phyloP scores from a whole-genome alignment of 2,888 invertebrate species.

The Rhorus exstirpatorius region DNA sequence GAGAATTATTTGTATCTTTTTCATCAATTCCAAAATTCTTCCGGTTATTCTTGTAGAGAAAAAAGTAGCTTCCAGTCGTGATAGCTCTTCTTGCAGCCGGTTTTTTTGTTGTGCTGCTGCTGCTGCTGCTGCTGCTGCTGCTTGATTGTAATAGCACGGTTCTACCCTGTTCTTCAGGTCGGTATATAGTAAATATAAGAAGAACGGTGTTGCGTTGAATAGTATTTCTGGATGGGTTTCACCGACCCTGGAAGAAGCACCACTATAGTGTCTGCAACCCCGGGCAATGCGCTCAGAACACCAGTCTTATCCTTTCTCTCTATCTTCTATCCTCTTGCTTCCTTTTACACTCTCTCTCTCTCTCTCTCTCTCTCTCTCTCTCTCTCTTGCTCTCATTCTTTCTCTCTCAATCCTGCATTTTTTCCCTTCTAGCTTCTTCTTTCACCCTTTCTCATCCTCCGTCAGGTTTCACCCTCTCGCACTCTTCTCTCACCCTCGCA shows the following conservation, averaged over 20 bases:
- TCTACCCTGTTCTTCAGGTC: background rate
- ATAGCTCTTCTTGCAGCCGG: slow-evolving; percentile 8
- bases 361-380: slow-evolving; percentile 15
- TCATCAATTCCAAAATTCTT: background rate
- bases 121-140: too few species aligned
- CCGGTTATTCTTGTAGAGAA: background rate
- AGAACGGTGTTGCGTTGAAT: slow-evolving; percentile 22
- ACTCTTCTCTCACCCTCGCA: slow-evolving; percentile 49
- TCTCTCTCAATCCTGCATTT: slow-evolving; percentile 6
- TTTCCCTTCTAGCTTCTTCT: slow-evolving; percentile 11
- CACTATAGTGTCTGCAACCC: slow-evolving; percentile 51
- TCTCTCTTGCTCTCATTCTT: slow-evolving; percentile 1
- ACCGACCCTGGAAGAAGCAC: slow-evolving; percentile 53
- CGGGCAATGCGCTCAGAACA: slow-evolving; percentile 42
- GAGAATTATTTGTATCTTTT: background rate
- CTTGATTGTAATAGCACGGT: slow-evolving; percentile 25
- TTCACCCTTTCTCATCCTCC: slow-evolving; percentile 1
- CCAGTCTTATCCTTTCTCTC: slow-evolving; percentile 43
- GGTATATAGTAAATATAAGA: slow-evolving; percentile 20
- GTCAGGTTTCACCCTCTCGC: slow-evolving; percentile 27
- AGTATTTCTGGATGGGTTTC: slow-evolving; percentile 32
- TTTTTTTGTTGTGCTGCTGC: background rate
- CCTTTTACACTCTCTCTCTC: slow-evolving; percentile 18
- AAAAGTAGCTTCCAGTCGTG: background rate
- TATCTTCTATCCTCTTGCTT: slow-evolving; percentile 36